These are phyloP conservation scores for Cyphomyrus plagiostoma DNA, from an alignment of 2,113 vertebrate genomes.

Conservation along the genomic window DNA sequence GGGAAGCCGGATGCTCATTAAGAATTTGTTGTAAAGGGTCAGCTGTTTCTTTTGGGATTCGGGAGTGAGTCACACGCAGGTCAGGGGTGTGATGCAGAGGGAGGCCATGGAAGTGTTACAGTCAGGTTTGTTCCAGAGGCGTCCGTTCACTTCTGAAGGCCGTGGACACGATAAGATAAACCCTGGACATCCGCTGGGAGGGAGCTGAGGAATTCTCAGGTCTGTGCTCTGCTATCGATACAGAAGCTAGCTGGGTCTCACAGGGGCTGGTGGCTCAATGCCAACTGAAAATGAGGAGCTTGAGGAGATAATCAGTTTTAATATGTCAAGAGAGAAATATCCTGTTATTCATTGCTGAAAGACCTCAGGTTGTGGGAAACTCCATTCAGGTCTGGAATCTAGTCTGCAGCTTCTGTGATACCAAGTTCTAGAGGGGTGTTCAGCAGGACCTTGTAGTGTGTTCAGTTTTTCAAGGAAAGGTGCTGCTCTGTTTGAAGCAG, in stretches of 20 bases:
- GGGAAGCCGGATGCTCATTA: background rate
- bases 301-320: background rate
- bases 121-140: background rate
- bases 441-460: background rate
- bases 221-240: background rate
- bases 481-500: background rate
- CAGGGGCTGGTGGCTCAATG: background rate
- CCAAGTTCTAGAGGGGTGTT: background rate
- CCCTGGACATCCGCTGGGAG: background rate
- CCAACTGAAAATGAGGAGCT: background rate
- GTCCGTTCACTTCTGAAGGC: background rate
- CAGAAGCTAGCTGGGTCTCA: background rate
- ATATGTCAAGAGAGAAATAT: background rate
- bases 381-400: background rate
- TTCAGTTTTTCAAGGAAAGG: background rate
- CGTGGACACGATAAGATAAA: background rate
- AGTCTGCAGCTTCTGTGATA: background rate
- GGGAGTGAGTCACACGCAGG: background rate
- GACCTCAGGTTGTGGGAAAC: background rate
- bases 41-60: background rate
- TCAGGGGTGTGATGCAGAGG: background rate
- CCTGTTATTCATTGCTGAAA: background rate
- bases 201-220: background rate
- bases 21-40: background rate
- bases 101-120: background rate